Evolutionary conservation across 2,113 vertebrate species (phyloP), one percentile per base, ranked within the genome.

Genomic region (Ardeotis arabs): DNA sequence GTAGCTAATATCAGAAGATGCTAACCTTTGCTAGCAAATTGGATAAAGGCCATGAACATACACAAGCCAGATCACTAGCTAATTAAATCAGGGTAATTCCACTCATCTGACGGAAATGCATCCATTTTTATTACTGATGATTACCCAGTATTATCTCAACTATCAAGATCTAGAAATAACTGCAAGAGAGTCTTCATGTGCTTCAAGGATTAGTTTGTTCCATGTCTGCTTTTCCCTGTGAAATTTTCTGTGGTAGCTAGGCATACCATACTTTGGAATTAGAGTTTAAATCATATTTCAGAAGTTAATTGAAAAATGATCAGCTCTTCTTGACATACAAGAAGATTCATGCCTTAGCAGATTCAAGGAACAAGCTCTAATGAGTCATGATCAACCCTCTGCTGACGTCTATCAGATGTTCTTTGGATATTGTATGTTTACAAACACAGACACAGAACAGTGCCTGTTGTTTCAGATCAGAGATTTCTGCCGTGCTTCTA

Each of bases 31-130:
- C 52, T 89, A 55, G 55, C 23, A 89, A 91, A 87, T 41, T 50
- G 52, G 73, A 95, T 91, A 59, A 93, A 58, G n/a, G 68, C 28
- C 5, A 14, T 70, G 77, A 84, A 75, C 58, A 59, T 6, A 77
- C 74, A 87, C 56, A 69, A 91, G 60, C 47, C 84, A 87, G 69
- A 93, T 78, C 80, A 70, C 53, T 74, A 78, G 39, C 44, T 90
- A 92, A 94, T 79, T 92, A 96, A 77, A 91, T 80, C n/a, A 93
- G n/a, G 60, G 53, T 87, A 91, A 93, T 74, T 91, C 41, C 73
- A 77, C 50, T 91, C 49, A 58, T 76, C 58, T 88, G 33, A 86
- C 1, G 4, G 91, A 92, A 94, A 87, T 45, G 41, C 63, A 92
- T 77, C 68, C 33, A 49, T 73, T 92, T 92, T 56, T 93, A 55